Base-by-base conservation (phyloP, 2,888 invertebrate species). In the Cataglyphis altisquamis region DNA sequence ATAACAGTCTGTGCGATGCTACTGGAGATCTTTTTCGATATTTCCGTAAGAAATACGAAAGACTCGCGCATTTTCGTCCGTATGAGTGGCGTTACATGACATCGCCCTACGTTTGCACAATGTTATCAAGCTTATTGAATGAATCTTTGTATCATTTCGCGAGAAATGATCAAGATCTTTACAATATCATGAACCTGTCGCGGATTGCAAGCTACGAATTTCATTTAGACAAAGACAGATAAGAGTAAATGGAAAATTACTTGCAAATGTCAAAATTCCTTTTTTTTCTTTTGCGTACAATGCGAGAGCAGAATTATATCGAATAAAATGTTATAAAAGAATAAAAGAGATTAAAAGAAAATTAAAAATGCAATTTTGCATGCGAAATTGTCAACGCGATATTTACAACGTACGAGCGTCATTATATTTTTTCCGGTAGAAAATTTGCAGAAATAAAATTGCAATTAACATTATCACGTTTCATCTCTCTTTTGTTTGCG, bases 21-120 rank as follows among this genome's bases (percentile, higher is more conserved):
- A 5, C 3, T 2, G 21, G 73, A 83, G 83, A 77, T 88, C 88
- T 67, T 62, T 63, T 62, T 10, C 52, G 64, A 87, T 84, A 87
- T 90, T 91, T 90, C 80, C 52, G 15, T 2, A 45, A 45, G 78
- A 90, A 89, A 90, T 86, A 85, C 36, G 85, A 84, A 74, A 86
- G 86, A 91, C 87, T 87, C 70, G 32, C 36, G 73, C 21, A 57
- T 60, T 18, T 62, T 80, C 21, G 78, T 80, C 78, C 21, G 29
- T 39, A 67, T 29, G 9, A 10, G 57, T 70, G 60, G 45, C 36
- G 12, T 36, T 77, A 68, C 45, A 64, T 72, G 60, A 80, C 36
- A 78, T 72, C 60, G 32, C 12, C 45, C 32, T 32, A 10, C n/a
- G n/a, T 60, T 70, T 55, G 29, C 15, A 9, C 6, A 10, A 3